These are phyloP conservation scores for Ceratitis capitata DNA, from an alignment of 1,140 invertebrate species.

Conservation along the genomic window DNA sequence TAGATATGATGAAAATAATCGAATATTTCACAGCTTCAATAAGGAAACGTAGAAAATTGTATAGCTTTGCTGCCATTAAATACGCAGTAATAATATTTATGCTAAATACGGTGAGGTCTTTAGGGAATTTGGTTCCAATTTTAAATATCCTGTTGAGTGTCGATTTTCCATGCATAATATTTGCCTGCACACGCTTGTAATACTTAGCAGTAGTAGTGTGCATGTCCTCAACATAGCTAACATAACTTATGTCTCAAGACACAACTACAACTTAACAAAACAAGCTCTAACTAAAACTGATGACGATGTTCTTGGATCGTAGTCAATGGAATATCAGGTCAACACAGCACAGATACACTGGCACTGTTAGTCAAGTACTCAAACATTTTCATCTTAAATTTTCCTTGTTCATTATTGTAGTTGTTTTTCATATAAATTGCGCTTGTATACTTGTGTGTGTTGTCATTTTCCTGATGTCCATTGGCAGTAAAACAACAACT, in stretches of 20 bases:
- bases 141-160: no score
- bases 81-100: no score
- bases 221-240: background rate
- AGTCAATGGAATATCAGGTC: background rate
- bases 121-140: no score
- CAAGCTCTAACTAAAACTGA: no score
- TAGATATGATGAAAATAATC: no score
- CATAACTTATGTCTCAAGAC: background rate
- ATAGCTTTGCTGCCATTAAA: no score
- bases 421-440: background rate
- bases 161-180: background rate
- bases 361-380: background rate
- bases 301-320: background rate
- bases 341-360: background rate
- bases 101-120: no score
- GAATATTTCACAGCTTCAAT: no score
- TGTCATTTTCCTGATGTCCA: background rate
- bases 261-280: background rate
- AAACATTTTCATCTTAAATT: background rate
- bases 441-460: background rate
- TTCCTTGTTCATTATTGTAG: background rate
- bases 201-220: background rate
- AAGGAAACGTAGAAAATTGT: no score
- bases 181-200: background rate
- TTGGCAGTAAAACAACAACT: background rate